Base-by-base conservation (phyloP, 2,888 invertebrate genomes). In the Agrilus biguttatus region DNA sequence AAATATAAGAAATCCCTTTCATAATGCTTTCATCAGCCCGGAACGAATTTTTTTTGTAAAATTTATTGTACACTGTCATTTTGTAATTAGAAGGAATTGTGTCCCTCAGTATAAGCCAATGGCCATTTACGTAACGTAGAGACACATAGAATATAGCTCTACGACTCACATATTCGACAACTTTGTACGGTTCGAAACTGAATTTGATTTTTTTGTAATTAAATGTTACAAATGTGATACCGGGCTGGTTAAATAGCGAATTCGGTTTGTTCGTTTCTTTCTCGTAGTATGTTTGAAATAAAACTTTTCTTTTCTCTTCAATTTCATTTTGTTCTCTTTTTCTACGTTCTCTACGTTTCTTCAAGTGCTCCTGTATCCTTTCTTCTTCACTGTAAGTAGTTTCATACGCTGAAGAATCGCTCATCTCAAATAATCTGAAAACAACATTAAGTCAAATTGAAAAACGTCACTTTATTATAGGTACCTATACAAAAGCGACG, bases 191-290 rank as follows among this genome's bases (percentile, higher is more conserved):
- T 45, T 43, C 37, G 44, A 53, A 55, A 12, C 42, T 46, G 41
- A 57, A 54, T 46, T 56, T 57, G 17, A 57, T 55, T 47, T 49
- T 53, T 33, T 36, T 37, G 12, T 48, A 47, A 2, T 49, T 48
- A 39, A 53, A 55, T 43, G 44, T 50, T n/a, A 51, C 34, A 33
- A 53, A 52, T 13, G 43, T 23, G 2, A 56, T 17, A 3, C 53
- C 55, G 13, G 38, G 40, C 6, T 50, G 42, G 8, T 44, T 45
- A 14, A 55, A 53, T 7, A 51, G 36, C 2, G 43, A 48, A 19
- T 42, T 21, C 17, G 33, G 23, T 5, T 39, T 17, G 17, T 43
- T 13, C 8, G 14, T 33, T 8, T 39, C 14, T 8, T 34, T 19
- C n/a, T 45, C 34, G 14, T 37, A 43, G 23, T 40, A 48, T 10